A percentile compares a stretch with the other conserved stretches of the same genome.
Evolutionary conservation across 2,113 vertebrate species (phyloP).

Genomic region (Cardinalis cardinalis): DNA sequence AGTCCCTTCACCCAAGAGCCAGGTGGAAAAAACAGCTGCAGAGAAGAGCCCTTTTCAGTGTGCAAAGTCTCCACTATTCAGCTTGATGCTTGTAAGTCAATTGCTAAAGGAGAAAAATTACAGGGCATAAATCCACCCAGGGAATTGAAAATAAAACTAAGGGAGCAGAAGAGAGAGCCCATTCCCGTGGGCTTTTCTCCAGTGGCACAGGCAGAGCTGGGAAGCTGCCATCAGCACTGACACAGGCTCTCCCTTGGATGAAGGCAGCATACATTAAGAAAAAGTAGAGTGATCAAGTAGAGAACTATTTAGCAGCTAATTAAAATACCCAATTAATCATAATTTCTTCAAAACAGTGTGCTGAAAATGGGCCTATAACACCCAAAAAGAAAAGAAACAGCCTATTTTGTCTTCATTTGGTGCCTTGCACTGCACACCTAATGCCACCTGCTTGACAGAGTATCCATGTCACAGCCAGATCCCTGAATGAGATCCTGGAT

Average conservation of each 20-base stretch:
- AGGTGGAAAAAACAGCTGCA: neutral
- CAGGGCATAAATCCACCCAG: neutral
- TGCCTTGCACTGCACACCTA: neutral
- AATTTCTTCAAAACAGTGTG: neutral
- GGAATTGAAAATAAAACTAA: neutral
- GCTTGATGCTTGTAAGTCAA: neutral
- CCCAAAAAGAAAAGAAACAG: neutral
- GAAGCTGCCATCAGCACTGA: neutral
- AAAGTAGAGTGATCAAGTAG: neutral
- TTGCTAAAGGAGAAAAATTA: neutral
- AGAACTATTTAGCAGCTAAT: neutral
- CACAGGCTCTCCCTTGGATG: neutral
- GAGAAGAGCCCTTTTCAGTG: neutral
- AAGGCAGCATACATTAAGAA: neutral
- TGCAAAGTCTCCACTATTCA: neutral
- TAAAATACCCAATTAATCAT: neutral
- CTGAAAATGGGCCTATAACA: neutral
- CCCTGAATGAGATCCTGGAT: neutral
- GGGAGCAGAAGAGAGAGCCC: neutral
- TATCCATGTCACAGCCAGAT: neutral
- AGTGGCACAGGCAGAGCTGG: neutral
- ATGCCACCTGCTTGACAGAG: neutral
- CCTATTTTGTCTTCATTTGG: neutral
- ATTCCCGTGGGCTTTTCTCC: neutral
- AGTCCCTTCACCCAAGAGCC: neutral